Evolutionary conservation across 2,888 invertebrate genomes (phyloP), one percentile per base, ranked within the genome.

Genomic region (Pseudolycoriella hygida): DNA sequence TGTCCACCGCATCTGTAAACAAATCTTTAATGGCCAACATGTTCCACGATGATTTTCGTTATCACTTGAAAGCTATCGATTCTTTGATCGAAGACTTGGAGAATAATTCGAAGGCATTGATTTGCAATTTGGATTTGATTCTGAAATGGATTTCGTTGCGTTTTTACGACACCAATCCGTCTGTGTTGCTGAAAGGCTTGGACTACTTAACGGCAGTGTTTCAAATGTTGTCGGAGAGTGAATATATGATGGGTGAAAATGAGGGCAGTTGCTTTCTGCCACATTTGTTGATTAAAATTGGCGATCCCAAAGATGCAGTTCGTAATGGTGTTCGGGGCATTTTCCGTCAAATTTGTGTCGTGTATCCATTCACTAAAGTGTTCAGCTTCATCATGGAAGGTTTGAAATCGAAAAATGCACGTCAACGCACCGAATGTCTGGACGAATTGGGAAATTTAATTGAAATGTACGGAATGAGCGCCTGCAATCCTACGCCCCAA

Each of bases 161-260:
- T 48, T 98, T 98, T 69, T 97, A 94, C 58, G 97, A 98, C 67
- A 98, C 97, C 18, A 98, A 98, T 69, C 96, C 97, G 10, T 92
- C 93, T 14, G 96, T 97, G 32, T 73, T 97, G 48, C 73, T 96
- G 54, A 93, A 90, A 68, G 90, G 87, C n/a, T 68, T 97, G 54
- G 96, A 96, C 60, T 96, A 92, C 64, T 68, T 96, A 11, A 77
- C 81, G 50, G 65, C 74, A 15, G 83, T 93, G 47, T 93, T 97
- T 64, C 76, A 76, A 50, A 72, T 80, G 59, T 70, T 94, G 25
- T 80, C 81, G 41, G 78, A 83, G 37, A 74, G 76, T 49, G 80
- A 83, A 49, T 93, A 94, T 60, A 80, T 80, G 37, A 76, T 97
- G 72, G 72, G 81, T 1, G 96, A 96, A 57, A 79, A 79, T 56